Evolutionary conservation across 2,888 invertebrate genomes (phyloP), one percentile per base, ranked within the genome.

Genomic region (Melikaiella ostensackeni): DNA sequence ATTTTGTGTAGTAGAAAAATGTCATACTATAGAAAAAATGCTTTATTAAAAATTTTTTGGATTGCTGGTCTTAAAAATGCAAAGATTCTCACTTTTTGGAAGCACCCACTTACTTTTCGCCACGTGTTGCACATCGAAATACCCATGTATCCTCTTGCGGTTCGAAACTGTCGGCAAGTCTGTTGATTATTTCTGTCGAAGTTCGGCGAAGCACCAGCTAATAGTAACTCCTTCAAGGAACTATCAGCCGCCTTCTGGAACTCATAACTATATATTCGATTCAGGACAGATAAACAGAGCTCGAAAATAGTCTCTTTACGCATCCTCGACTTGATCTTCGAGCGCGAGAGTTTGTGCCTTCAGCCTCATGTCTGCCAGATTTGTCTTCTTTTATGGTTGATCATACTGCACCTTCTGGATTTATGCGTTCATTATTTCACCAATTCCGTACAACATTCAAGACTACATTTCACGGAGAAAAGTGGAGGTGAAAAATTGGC

Each of bases 231-330:
- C 85, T 89, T 89, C 89, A 86, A 83, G 82, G 89, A 90, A 89
- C 86, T 87, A 89, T 89, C 86, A 87, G 82, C 79, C 84, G 87
- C 89, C 90, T 89, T 90, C 89, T 89, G 90, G 89, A 89, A 90
- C 86, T 88, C 89, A 88, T 89, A 89, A 89, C 88, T 87, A 88
- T 89, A 89, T 87, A 88, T 86, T 86, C 86, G 86, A 89, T 90
- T 86, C 88, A 85, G 88, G 88, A 86, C 88, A 88, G 89, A 90
- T 89, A 70, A 70, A 70, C 70, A 70, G 50, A 16, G 50, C n/a
- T 70, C 50, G 50, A 70, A 70, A 70, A 70, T 70, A 70, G 50
- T 70, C 50, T 70, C 50, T 50, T 33, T 70, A 27, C 50, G 50
- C 70, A 50, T 50, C 66, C 46, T 66, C 19, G 27, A 50, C n/a